Conservation (phyloP, 2,113 vertebrate genomes). For the Neotoma lepida region DNA sequence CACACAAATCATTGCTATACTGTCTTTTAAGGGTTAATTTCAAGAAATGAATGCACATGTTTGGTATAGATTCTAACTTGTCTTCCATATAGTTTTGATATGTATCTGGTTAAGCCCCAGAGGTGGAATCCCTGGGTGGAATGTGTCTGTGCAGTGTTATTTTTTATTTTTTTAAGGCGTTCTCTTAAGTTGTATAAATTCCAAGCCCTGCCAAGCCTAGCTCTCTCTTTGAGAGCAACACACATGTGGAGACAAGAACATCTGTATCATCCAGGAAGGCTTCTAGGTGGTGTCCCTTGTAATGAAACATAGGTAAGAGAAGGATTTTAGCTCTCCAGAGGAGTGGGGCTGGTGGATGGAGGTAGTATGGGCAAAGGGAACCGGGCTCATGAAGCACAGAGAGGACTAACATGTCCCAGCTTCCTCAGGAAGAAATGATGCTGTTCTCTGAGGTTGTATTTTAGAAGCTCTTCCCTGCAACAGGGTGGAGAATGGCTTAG, state of each 20-base stretch:
- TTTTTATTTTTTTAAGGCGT: neutral
- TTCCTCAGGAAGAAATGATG: neutral
- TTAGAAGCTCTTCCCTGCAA: neutral
- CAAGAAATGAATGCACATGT: neutral
- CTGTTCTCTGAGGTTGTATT: neutral
- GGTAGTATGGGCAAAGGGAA: neutral
- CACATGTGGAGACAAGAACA: fast-evolving
- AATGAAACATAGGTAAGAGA: neutral
- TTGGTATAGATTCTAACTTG: neutral
- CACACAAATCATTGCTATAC: too few species aligned
- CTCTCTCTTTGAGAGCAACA: neutral
- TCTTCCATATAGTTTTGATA: neutral
- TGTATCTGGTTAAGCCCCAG: neutral
- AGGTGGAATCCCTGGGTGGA: neutral
- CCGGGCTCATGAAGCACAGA: too few species aligned
- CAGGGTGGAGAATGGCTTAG: neutral
- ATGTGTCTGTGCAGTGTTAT: neutral
- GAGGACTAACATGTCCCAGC: neutral
- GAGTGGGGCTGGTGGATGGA: neutral
- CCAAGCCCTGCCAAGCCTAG: neutral
- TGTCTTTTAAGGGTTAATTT: neutral
- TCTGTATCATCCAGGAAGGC: neutral
- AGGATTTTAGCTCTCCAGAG: neutral
- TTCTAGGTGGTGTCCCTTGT: neutral
- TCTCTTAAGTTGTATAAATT: neutral